Evolutionary conservation across 2,888 invertebrate species (phyloP).

Genomic region (Nysson spinosus): DNA sequence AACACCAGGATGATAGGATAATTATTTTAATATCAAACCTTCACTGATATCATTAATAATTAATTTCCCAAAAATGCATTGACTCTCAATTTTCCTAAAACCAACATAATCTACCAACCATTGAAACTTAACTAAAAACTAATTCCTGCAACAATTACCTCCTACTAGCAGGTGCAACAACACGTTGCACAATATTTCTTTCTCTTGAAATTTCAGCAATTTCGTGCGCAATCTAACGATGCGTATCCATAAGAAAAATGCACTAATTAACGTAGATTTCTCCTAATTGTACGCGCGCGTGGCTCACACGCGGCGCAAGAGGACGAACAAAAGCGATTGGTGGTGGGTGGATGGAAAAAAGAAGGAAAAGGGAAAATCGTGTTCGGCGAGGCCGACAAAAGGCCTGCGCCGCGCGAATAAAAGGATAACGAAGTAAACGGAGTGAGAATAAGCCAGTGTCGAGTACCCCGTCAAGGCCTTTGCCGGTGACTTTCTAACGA

Average conservation of each 20-base stretch:
- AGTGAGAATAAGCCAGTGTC: constrained; percentile 33
- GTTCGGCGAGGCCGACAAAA: constrained; percentile 9
- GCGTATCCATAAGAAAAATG: constrained; percentile 43
- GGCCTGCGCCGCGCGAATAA: constrained; percentile 35
- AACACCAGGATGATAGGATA: too few species aligned
- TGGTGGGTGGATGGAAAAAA: neutral
- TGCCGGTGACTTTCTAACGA: constrained; percentile 69
- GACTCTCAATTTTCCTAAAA: too few species aligned
- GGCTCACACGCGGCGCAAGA: neutral
- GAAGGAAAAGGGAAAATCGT: constrained; percentile 26
- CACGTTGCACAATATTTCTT: constrained; percentile 23
- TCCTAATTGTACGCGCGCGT: constrained; percentile 21
- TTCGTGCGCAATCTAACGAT: constrained; percentile 22
- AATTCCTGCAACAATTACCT: too few species aligned
- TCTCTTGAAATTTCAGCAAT: constrained; percentile 31
- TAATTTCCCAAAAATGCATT: too few species aligned
- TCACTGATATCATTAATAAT: too few species aligned
- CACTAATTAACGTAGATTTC: constrained; percentile 40
- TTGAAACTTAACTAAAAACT: too few species aligned
- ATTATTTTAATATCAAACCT: too few species aligned
- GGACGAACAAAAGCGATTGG: too few species aligned
- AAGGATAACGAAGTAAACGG: constrained; percentile 38
- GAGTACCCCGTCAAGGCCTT: constrained; percentile 64
- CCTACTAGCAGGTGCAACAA: too few species aligned
- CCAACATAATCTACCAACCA: too few species aligned